Evolutionary conservation across 2,113 vertebrate genomes (phyloP).

Genomic region (Ophthalmolycus amberensis): DNA sequence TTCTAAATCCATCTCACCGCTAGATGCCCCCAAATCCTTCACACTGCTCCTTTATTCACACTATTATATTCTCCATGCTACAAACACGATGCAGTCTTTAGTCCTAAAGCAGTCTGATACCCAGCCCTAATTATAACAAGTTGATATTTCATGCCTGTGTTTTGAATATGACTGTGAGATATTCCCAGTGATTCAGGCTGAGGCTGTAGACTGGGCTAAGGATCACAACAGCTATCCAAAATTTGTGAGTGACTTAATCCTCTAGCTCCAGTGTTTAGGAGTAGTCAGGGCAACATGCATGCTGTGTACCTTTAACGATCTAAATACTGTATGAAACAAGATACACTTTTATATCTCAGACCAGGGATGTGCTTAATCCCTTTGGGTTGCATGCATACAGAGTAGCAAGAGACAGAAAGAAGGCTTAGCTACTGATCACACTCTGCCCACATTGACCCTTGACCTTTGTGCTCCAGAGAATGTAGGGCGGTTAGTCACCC

Average conservation of each 20-base stretch:
- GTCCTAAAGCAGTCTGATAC: not conserved
- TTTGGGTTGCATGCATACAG: conserved; percentile 49
- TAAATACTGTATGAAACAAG: not conserved
- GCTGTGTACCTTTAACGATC: not conserved
- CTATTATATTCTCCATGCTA: not conserved
- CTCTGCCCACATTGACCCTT: conserved; percentile 75
- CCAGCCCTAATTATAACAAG: conserved; percentile 30
- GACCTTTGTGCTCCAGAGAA: conserved; percentile 96
- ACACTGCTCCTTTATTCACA: not conserved
- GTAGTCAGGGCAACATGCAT: conserved; percentile 37
- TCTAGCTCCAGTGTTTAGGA: conserved; percentile 24
- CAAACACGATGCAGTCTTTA: not conserved
- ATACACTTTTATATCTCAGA: not conserved
- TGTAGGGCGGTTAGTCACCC: conserved; percentile 97
- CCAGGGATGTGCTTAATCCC: not conserved
- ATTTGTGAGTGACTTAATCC: conserved; percentile 38
- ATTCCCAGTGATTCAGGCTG: conserved; percentile 41
- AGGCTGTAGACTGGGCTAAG: conserved; percentile 32
- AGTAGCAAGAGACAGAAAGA: not conserved
- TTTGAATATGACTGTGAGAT: conserved; percentile 40
- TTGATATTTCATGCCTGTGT: conserved; percentile 26
- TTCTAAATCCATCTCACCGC: not conserved
- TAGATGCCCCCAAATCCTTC: not conserved
- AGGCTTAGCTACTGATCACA: not conserved
- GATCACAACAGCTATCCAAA: conserved; percentile 34